Percentiles rank a stretch among this genome's conserved stretches.
phyloP scores from a whole-genome alignment of 2,113 vertebrate genomes.

The Hippocampus comes region DNA sequence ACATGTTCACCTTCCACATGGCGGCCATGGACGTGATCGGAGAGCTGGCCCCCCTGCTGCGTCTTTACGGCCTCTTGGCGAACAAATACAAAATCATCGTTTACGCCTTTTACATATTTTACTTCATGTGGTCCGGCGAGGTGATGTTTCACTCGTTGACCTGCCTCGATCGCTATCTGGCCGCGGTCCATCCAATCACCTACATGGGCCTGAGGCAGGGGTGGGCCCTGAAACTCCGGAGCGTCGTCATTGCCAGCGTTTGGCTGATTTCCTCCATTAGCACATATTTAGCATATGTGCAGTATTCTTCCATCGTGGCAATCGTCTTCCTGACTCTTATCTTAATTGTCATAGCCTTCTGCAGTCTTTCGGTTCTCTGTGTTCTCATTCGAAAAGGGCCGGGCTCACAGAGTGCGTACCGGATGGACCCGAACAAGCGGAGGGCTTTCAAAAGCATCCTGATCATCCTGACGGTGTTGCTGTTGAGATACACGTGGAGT shows the following conservation, averaged over 20 bases:
- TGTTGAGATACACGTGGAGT: neutral
- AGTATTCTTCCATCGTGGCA: rapidly evolving
- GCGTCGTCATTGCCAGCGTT: neutral
- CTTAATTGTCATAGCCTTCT: neutral
- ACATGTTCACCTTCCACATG: slow-evolving; percentile 33
- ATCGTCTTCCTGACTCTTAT: rapidly evolving
- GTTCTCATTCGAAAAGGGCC: neutral
- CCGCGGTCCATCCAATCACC: slow-evolving; percentile 13
- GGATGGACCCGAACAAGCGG: neutral
- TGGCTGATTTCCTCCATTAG: neutral
- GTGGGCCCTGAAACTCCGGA: neutral
- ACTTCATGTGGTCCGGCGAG: neutral
- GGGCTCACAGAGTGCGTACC: neutral
- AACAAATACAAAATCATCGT: rapidly evolving
- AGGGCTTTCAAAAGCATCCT: slow-evolving; percentile 11
- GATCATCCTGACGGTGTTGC: neutral
- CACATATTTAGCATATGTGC: rapidly evolving
- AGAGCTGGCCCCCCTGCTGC: rapidly evolving
- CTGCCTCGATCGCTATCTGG: slow-evolving; percentile 31
- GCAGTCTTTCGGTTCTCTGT: slow-evolving; percentile 6
- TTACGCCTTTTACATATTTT: rapidly evolving
- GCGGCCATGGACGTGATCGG: slow-evolving; percentile 11
- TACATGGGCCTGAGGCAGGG: slow-evolving; percentile 7
- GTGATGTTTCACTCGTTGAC: slow-evolving; percentile 7
- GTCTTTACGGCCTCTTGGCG: rapidly evolving